These are phyloP conservation scores for Zosterops hypoxanthus DNA, from an alignment of 2,113 vertebrate genomes.

Conservation along the genomic window DNA sequence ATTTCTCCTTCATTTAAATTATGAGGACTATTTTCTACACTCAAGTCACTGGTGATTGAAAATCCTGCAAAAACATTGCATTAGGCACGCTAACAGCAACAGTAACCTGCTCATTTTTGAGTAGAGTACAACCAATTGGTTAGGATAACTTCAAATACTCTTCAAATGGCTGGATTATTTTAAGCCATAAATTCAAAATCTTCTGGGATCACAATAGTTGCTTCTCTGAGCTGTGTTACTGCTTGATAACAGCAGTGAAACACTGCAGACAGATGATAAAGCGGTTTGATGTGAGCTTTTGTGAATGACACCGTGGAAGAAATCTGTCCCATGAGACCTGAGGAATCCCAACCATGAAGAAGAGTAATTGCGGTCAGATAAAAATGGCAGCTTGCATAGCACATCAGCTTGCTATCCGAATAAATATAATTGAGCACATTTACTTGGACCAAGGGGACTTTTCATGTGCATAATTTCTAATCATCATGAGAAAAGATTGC, in stretches of 20 bases:
- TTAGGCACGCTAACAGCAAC: not conserved
- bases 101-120: not conserved
- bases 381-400: slow-evolving; percentile 26
- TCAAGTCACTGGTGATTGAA: not conserved
- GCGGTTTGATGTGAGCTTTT: slow-evolving; percentile 27
- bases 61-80: not conserved
- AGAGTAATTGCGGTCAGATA: slow-evolving; percentile 15
- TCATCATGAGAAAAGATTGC: not conserved
- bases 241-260: slow-evolving; percentile 38
- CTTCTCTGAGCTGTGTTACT: slow-evolving; percentile 19
- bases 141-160: not conserved
- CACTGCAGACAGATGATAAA: slow-evolving; percentile 51
- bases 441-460: not conserved
- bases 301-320: slow-evolving; percentile 20
- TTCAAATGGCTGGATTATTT: slow-evolving; percentile 30
- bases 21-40: not conserved
- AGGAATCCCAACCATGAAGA: slow-evolving; percentile 38
- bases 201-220: slow-evolving; percentile 19
- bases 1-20: not conserved
- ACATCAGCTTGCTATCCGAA: not conserved
- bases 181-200: slow-evolving; percentile 18
- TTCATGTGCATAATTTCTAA: not conserved
- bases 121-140: not conserved
- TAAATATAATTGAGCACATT: slow-evolving; percentile 33
- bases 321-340: slow-evolving; percentile 10